phyloP scores from a whole-genome alignment of 2,113 vertebrate species.

The Lampris incognitus region DNA sequence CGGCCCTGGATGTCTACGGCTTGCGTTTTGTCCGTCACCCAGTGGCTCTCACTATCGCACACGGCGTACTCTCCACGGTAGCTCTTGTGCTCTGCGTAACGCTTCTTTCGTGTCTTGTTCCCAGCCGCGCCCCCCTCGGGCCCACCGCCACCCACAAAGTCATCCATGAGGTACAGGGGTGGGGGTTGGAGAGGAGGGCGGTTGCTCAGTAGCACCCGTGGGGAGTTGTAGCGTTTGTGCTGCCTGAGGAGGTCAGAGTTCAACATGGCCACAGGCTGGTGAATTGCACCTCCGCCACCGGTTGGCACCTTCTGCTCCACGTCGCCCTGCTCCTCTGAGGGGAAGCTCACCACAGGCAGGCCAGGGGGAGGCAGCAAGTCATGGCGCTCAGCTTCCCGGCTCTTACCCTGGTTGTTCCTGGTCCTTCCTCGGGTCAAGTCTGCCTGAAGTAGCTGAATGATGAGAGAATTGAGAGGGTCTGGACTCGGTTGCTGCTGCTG shows the following conservation, averaged over 20 bases:
- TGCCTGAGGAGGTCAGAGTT: conserved; percentile 88
- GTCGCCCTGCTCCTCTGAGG: conserved; percentile 52
- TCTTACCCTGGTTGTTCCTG: conserved; percentile 63
- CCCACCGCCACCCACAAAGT: conserved; percentile 81
- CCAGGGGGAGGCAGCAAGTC: conserved; percentile 47
- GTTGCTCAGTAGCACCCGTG: conserved; percentile 92
- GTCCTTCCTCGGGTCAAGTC: conserved; percentile 88
- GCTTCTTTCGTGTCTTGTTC: conserved; percentile 91
- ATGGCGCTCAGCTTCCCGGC: conserved; percentile 33
- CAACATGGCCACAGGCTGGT: conserved; percentile 83
- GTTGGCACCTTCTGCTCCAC: conserved; percentile 70
- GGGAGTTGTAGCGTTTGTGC: conserved; percentile 92
- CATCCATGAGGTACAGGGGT: conserved; percentile 90
- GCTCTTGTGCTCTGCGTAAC: conserved; percentile 89
- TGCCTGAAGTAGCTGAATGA: conserved; percentile 95
- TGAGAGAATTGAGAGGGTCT: conserved; percentile 94
- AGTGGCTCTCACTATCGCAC: conserved; percentile 95
- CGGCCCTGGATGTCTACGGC: conserved; percentile 90
- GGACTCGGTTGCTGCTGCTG: conserved; percentile 84
- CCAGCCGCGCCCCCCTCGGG: conserved; percentile 44
- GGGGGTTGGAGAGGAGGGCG: conserved; percentile 90
- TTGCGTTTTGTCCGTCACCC: conserved; percentile 93
- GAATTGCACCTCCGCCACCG: conserved; percentile 62
- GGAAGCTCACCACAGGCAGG: conserved; percentile 26
- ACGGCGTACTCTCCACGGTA: conserved; percentile 96